Evolutionary conservation across 2,888 invertebrate species (phyloP).

Genomic region (Drosophila atroscutellata): DNA sequence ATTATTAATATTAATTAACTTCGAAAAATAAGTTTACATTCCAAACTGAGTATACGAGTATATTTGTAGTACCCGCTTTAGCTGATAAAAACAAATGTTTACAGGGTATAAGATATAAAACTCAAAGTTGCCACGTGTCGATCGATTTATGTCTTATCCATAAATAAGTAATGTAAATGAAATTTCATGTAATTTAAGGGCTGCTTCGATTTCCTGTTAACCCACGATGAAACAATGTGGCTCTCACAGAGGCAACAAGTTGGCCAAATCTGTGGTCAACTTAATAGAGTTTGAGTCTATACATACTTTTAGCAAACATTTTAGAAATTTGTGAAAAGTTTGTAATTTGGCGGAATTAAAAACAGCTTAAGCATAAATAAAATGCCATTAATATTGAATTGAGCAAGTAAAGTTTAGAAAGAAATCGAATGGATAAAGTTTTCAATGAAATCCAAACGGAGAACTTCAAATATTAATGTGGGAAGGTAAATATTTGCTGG

Average conservation of each 20-base stretch:
- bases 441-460: not conserved
- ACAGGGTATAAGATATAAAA: constrained; percentile 20
- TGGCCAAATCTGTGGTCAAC: constrained; percentile 26
- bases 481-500: constrained; percentile 34
- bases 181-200: constrained; percentile 51
- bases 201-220: constrained; percentile 48
- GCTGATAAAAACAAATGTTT: not conserved
- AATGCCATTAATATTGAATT: not conserved
- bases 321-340: constrained; percentile 10
- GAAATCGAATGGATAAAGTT: constrained; percentile 11
- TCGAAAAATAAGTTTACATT: not conserved
- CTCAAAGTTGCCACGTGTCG: constrained; percentile 18
- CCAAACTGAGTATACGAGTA: too few relatives aligned
- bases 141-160: constrained; percentile 33
- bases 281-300: constrained; percentile 3
- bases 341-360: constrained; percentile 10
- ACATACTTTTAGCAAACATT: not conserved
- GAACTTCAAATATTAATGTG: constrained; percentile 11
- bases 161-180: constrained; percentile 44
- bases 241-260: constrained; percentile 34
- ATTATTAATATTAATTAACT: too few relatives aligned
- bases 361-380: constrained; percentile 12
- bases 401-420: constrained; percentile 4
- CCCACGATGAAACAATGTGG: constrained; percentile 29
- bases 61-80: not conserved